phyloP scores from a whole-genome alignment of 2,113 vertebrate genomes.

The Bombycilla garrulus region DNA sequence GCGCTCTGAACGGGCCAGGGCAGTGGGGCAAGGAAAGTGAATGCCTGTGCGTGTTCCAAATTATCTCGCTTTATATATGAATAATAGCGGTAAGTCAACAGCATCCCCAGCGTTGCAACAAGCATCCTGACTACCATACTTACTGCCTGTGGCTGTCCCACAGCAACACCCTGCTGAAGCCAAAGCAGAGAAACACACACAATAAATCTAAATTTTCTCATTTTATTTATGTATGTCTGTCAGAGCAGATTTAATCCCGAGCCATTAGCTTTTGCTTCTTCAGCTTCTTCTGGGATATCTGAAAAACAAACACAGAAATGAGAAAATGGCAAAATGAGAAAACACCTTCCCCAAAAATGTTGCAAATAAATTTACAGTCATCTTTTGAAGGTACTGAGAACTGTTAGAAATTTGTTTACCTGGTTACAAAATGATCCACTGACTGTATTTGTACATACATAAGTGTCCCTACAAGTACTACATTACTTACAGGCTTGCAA shows the following conservation, averaged over 20 bases:
- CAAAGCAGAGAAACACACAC: neutral
- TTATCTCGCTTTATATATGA: neutral
- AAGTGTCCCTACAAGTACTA: neutral
- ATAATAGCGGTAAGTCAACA: neutral
- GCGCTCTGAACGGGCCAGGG: neutral
- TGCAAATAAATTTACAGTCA: neutral
- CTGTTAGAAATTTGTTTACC: neutral
- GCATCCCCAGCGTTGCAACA: neutral
- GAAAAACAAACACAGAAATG: neutral
- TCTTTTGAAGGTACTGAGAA: neutral
- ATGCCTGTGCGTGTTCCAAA: neutral
- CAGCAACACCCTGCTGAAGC: neutral
- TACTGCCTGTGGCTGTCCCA: neutral
- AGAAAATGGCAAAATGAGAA: neutral
- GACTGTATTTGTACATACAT: accelerated
- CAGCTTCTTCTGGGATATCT: slow-evolving; percentile 98
- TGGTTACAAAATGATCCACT: neutral
- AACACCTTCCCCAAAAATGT: neutral
- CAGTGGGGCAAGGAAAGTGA: neutral
- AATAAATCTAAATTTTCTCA: neutral
- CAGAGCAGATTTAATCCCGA: slow-evolving; percentile 76
- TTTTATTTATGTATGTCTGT: slow-evolving; percentile 68
- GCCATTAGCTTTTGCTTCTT: slow-evolving; percentile 98
- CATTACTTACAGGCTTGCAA: neutral
- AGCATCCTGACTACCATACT: neutral